Evolutionary conservation across 2,888 invertebrate species (phyloP), one percentile per base, ranked within the genome.

Genomic region (Idaea biselata): DNA sequence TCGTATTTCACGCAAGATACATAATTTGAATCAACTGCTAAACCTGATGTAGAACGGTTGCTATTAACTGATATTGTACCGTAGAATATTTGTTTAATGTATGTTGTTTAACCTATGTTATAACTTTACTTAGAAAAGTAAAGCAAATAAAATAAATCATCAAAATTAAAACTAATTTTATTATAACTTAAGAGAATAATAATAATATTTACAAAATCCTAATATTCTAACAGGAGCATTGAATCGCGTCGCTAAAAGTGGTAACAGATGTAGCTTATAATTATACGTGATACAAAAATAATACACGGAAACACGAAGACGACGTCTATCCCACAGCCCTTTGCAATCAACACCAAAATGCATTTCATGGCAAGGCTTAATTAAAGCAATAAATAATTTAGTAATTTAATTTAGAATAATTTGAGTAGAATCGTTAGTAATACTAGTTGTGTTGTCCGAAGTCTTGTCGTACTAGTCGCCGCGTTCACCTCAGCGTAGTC

Each of bases 291-390:
- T 60, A 62, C 58, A 60, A 67, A 63, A 60, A 71, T 66, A 63
- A 62, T 63, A 62, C 57, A 61, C 58, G 60, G 63, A 59, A 65
- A 60, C 63, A 66, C 63, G 62, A 62, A 63, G 63, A 60, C 60
- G 63, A 68, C 63, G 54, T 70, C 65, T 61, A 63, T 60, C 80
- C 79, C 80, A 73, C 81, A 78, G 79, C 79, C 64, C 67, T 66
- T 68, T 64, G 66, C 64, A 73, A 75, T 68, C 71, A 70, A 79
- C 77, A 81, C 79, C 62, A 79, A 90, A 90, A 91, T 91, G 90
- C 90, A 86, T 79, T 83, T 76, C 81, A 91, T 91, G 90, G 90
- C 91, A 89, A 90, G 88, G 83, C 83, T 82, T 86, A 86, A 75
- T 76, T 78, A 81, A 79, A 79, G 78, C 81, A 90, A 90, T 91